Conservation (phyloP, 2,888 invertebrate genomes). For the Andrena fulva region DNA sequence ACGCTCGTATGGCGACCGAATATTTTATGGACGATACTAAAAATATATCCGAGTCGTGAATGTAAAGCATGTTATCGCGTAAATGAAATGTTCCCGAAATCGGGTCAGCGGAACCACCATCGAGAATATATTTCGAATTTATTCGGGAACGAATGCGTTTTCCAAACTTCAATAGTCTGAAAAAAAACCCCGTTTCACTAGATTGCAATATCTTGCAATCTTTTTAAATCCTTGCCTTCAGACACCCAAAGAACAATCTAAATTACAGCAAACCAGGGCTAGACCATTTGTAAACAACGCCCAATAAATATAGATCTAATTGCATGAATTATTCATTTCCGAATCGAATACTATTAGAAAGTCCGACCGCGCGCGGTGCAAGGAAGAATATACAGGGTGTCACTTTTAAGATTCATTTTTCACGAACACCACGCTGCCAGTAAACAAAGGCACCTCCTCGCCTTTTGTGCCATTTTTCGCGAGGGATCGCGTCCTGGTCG, state of each 20-base stretch:
- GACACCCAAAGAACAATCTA: not conserved
- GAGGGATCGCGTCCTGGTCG: not conserved
- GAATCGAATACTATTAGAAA: no score
- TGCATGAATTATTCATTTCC: not conserved
- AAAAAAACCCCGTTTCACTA: not conserved
- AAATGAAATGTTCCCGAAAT: slow-evolving; percentile 8
- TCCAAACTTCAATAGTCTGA: not conserved
- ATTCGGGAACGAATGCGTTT: not conserved
- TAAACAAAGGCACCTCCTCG: no score
- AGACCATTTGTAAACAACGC: not conserved
- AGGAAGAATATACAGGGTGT: no score
- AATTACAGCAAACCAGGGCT: not conserved
- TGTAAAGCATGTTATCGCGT: not conserved
- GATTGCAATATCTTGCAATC: not conserved
- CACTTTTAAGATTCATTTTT: no score
- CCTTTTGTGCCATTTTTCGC: not conserved
- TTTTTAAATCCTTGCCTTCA: not conserved
- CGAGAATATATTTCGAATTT: not conserved
- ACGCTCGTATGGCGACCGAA: not conserved
- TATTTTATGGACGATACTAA: slow-evolving; percentile 1
- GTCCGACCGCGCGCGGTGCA: no score
- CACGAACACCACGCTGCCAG: no score
- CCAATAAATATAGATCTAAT: not conserved
- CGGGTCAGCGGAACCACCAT: not conserved
- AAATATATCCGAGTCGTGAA: not conserved